A percentile compares a stretch with the other conserved stretches of the same genome.
phyloP scores from a whole-genome alignment of 2,113 vertebrate species.

The Siniperca chuatsi region DNA sequence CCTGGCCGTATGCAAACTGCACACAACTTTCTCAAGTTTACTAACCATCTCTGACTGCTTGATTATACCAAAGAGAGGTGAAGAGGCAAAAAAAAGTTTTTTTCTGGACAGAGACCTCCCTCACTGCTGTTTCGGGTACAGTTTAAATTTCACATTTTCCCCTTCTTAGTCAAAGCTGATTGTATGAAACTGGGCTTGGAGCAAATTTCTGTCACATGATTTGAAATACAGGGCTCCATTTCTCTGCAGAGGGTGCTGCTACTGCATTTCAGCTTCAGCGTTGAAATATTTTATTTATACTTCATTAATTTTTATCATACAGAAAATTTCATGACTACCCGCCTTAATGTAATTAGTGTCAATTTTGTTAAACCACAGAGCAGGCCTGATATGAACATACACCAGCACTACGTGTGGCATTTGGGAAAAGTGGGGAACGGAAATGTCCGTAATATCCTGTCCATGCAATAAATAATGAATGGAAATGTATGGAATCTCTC shows the following conservation, averaged over 20 bases:
- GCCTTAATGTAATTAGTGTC: constrained; percentile 47
- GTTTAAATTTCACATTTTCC: constrained; percentile 35
- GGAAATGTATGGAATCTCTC: constrained; percentile 22
- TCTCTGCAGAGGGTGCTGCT: constrained; percentile 20
- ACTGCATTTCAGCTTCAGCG: background rate
- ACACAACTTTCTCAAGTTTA: constrained; percentile 10
- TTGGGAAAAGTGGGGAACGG: too few relatives aligned
- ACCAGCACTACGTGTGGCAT: constrained; percentile 14
- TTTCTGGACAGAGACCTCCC: constrained; percentile 10
- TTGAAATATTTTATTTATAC: constrained; percentile 61
- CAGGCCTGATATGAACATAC: constrained; percentile 17
- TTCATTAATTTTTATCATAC: constrained; percentile 63
- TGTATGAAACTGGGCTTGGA: constrained; percentile 22
- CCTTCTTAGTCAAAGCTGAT: constrained; percentile 29
- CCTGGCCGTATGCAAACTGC: background rate
- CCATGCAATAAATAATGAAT: constrained; percentile 10
- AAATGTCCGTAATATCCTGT: background rate
- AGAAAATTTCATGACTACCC: constrained; percentile 56
- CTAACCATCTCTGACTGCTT: constrained; percentile 38
- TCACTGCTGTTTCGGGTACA: background rate
- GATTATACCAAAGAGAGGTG: constrained; percentile 1
- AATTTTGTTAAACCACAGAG: constrained; percentile 38
- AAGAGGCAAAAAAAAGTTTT: background rate
- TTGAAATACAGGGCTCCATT: constrained; percentile 18
- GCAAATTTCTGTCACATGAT: constrained; percentile 28